A percentile compares a stretch with the other conserved stretches of the same genome.
Evolutionary conservation across 1,140 invertebrate species (phyloP).

Genomic region (Tenebrio molitor): DNA sequence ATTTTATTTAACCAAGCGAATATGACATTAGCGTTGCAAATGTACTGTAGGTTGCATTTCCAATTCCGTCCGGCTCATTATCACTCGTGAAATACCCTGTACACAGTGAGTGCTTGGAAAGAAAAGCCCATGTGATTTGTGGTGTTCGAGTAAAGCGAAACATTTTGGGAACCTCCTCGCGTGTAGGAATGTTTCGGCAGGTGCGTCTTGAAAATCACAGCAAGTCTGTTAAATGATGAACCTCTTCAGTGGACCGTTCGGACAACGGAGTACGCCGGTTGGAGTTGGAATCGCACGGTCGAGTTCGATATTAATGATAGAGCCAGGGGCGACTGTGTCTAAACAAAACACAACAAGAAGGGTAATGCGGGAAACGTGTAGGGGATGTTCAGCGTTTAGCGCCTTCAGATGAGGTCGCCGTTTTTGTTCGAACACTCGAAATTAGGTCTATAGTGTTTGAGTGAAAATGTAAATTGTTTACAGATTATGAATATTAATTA

Average conservation of each 20-base stretch:
- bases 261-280: constrained; percentile 1
- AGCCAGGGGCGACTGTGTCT: neutral
- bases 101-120: too few species aligned
- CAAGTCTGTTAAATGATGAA: constrained; percentile 26
- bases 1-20: too few species aligned
- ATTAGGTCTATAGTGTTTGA: constrained; percentile 22
- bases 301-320: constrained; percentile 36
- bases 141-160: neutral
- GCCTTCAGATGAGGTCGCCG: constrained; percentile 7
- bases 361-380: constrained; percentile 7
- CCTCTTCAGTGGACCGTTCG: constrained; percentile 18
- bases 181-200: constrained; percentile 31
- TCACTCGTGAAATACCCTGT: too few species aligned
- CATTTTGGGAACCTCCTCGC: constrained; percentile 10
- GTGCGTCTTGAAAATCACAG: constrained; percentile 20
- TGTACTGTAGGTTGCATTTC: too few species aligned
- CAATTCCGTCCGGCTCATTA: too few species aligned
- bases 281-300: constrained; percentile 26
- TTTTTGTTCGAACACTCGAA: constrained; percentile 19
- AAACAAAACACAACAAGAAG: constrained; percentile 11
- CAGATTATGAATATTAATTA: constrained; percentile 11
- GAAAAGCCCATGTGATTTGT: too few species aligned
- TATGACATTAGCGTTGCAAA: too few species aligned
- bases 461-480: constrained; percentile 19
- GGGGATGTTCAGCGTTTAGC: constrained; percentile 3